Percentiles rank a stretch among this genome's conserved stretches.
Evolutionary conservation across 2,888 invertebrate species (phyloP).

Genomic region (Melieria omissa): DNA sequence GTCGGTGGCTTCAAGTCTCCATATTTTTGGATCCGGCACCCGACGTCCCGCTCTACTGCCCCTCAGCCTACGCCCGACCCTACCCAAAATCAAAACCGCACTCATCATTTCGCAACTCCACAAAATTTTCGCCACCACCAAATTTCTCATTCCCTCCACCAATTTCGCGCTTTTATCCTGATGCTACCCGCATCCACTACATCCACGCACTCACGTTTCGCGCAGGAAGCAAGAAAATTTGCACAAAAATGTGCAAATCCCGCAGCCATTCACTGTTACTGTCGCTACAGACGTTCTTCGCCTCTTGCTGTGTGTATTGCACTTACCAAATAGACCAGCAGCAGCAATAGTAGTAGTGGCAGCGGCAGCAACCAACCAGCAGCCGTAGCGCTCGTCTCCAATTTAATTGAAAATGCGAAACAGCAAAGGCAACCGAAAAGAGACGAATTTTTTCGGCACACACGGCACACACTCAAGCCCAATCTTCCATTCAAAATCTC

Average conservation of each 20-base stretch:
- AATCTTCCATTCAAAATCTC: constrained; percentile 23
- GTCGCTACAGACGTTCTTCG: constrained; percentile 12
- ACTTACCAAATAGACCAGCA: constrained; percentile 24
- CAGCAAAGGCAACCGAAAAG: constrained; percentile 22
- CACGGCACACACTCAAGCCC: constrained; percentile 10
- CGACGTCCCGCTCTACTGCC: neutral
- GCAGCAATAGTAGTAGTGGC: constrained; percentile 20
- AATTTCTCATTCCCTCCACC: neutral
- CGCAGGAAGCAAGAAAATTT: constrained; percentile 4
- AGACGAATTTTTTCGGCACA: constrained; percentile 19
- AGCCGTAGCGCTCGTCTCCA: constrained; percentile 21
- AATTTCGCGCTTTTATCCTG: too few relatives aligned
- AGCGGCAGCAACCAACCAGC: neutral
- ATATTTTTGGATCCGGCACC: constrained; percentile 6
- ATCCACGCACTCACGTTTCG: too few relatives aligned
- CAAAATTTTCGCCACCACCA: neutral
- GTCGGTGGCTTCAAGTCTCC: neutral
- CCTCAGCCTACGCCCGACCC: neutral
- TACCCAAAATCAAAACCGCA: neutral
- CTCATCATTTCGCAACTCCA: neutral
- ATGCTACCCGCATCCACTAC: too few relatives aligned
- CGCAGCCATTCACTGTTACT: constrained; percentile 19
- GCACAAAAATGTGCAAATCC: constrained; percentile 33
- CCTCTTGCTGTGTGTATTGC: constrained; percentile 29
- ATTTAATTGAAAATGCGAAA: constrained; percentile 37